These are phyloP conservation scores for Plagodis pulveraria DNA, from an alignment of 2,888 invertebrate genomes.

Conservation along the genomic window DNA sequence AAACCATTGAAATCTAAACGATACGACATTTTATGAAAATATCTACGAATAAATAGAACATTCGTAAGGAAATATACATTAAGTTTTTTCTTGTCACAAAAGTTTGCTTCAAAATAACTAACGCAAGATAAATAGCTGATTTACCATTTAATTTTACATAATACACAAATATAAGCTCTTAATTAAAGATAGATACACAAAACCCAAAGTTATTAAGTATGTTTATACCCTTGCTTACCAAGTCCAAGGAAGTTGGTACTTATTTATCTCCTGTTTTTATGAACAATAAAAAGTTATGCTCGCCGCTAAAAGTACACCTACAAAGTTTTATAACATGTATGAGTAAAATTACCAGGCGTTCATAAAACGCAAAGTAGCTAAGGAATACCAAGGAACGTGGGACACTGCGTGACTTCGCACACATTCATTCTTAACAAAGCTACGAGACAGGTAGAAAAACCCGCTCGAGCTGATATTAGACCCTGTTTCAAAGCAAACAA, in stretches of 20 bases:
- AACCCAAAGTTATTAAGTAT: slow-evolving; percentile 7
- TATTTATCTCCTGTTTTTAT: slow-evolving; percentile 30
- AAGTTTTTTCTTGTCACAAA: too few species aligned
- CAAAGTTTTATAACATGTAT: slow-evolving; percentile 40
- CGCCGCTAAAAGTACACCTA: slow-evolving; percentile 26
- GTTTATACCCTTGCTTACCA: slow-evolving; percentile 14
- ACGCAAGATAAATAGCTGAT: too few species aligned
- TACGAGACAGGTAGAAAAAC: slow-evolving; percentile 71
- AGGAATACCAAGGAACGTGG: slow-evolving; percentile 62
- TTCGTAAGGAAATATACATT: too few species aligned
- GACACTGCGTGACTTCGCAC: slow-evolving; percentile 72
- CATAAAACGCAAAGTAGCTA: slow-evolving; percentile 57
- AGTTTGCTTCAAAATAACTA: too few species aligned
- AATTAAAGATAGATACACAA: slow-evolving; percentile 8
- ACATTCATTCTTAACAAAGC: slow-evolving; percentile 68
- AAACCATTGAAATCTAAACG: too few species aligned
- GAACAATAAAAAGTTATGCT: slow-evolving; percentile 36
- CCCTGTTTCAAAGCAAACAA: slow-evolving; percentile 62
- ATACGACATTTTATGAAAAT: too few species aligned
- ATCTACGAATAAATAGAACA: too few species aligned
- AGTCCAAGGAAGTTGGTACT: slow-evolving; percentile 22
- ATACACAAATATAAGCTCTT: neutral
- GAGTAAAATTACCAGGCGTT: slow-evolving; percentile 50
- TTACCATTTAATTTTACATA: neutral
- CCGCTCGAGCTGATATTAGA: slow-evolving; percentile 63